These are phyloP conservation scores for Polydesmus complanatus DNA, from an alignment of 2,888 invertebrate genomes.

Conservation along the genomic window DNA sequence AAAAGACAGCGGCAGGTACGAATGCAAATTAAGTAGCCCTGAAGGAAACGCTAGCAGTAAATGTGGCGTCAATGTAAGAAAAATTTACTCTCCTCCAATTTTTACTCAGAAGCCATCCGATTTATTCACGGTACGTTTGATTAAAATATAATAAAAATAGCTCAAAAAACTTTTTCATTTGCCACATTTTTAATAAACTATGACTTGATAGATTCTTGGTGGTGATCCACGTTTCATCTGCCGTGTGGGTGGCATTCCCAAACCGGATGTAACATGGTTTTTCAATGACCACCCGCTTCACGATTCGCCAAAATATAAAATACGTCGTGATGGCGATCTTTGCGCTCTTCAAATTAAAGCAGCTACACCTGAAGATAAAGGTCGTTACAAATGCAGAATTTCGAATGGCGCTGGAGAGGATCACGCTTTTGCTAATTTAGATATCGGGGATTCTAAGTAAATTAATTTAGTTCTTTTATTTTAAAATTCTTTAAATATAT, in stretches of 20 bases:
- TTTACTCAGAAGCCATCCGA: slow-evolving; percentile 62
- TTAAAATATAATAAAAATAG: neutral
- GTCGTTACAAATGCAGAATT: slow-evolving; percentile 61
- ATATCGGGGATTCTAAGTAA: slow-evolving; percentile 71
- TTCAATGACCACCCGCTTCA: slow-evolving; percentile 59
- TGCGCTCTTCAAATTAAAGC: slow-evolving; percentile 60
- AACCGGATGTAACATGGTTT: slow-evolving; percentile 75
- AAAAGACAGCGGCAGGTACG: slow-evolving; percentile 62
- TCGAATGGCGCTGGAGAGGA: slow-evolving; percentile 66
- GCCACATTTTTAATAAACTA: neutral
- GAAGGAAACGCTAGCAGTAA: slow-evolving; percentile 56
- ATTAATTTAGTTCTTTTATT: slow-evolving; percentile 24
- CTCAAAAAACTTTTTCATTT: neutral
- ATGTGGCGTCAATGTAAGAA: slow-evolving; percentile 58
- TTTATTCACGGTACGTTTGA: slow-evolving; percentile 50
- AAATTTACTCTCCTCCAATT: slow-evolving; percentile 61
- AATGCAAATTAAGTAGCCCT: slow-evolving; percentile 59
- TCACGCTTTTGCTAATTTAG: slow-evolving; percentile 46
- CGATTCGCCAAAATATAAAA: slow-evolving; percentile 50
- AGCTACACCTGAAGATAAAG: slow-evolving; percentile 51
- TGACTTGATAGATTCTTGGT: slow-evolving; percentile 45
- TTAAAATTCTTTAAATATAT: neutral
- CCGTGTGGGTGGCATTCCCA: slow-evolving; percentile 62
- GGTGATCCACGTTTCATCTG: slow-evolving; percentile 72
- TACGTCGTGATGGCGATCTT: slow-evolving; percentile 39